phyloP scores from a whole-genome alignment of 2,797 vertebrate genomes.

The Leptatherina wallacei region DNA sequence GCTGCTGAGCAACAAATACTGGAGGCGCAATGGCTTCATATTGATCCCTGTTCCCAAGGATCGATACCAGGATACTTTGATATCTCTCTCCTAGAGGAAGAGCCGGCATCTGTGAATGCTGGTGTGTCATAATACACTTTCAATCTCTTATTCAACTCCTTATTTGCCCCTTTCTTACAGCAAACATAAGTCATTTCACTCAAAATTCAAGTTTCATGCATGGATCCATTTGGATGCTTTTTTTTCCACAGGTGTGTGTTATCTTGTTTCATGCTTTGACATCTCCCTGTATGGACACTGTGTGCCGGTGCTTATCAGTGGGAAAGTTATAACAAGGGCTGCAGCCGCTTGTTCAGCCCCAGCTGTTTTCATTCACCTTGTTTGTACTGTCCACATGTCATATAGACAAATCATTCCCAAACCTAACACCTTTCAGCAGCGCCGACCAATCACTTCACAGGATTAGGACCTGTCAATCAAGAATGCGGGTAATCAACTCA shows the following conservation, averaged over 20 bases:
- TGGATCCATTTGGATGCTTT: constrained; percentile 58
- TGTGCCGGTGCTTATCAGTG: constrained; percentile 57
- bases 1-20: constrained; percentile 77
- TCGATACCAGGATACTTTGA: constrained; percentile 79
- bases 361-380: constrained; percentile 29
- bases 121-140: constrained; percentile 56
- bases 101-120: constrained; percentile 57
- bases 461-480: constrained; percentile 62
- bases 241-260: constrained; percentile 33
- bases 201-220: constrained; percentile 63
- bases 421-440: constrained; percentile 5
- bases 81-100: constrained; percentile 75
- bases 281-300: constrained; percentile 49
- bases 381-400: constrained; percentile 36
- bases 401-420: constrained; percentile 8
- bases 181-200: constrained; percentile 57
- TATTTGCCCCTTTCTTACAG: constrained; percentile 41
- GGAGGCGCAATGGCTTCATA: constrained; percentile 74
- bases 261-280: constrained; percentile 59
- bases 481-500: constrained; percentile 70
- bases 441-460: constrained; percentile 57
- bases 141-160: constrained; percentile 48
- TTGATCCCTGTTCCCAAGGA: constrained; percentile 68
- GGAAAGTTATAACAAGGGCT: constrained; percentile 47
- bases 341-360: constrained; percentile 44